A percentile compares a stretch with the other conserved stretches of the same genome.
phyloP scores from a whole-genome alignment of 2,113 vertebrate genomes.

The Piprites chloris region DNA sequence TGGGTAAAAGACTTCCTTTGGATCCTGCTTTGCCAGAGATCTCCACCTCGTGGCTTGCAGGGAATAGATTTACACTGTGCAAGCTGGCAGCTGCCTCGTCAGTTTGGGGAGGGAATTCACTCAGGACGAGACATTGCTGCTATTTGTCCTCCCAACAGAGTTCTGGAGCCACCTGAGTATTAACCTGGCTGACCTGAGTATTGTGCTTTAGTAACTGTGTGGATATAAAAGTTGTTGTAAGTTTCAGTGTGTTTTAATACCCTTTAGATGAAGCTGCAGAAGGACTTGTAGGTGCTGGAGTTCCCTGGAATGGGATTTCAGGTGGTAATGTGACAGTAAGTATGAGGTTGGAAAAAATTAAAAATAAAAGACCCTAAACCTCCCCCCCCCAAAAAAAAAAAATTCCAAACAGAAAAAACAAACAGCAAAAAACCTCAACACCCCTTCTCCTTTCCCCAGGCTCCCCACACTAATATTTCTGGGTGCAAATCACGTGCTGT shows the following conservation, averaged over 20 bases:
- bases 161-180: background rate
- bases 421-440: too few relatives aligned
- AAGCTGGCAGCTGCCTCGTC: background rate
- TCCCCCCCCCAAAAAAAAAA: background rate
- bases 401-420: background rate
- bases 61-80: conserved; percentile 16
- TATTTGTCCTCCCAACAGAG: background rate
- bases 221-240: background rate
- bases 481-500: background rate
- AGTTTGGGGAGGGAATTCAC: background rate
- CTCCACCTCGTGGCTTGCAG: conserved; percentile 66
- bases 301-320: background rate
- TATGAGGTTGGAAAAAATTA: background rate
- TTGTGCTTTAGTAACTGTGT: background rate
- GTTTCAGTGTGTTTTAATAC: background rate
- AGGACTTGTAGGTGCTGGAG: background rate
- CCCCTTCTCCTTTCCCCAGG: background rate
- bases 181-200: background rate
- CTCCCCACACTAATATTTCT: background rate
- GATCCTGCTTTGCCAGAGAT: conserved; percentile 66
- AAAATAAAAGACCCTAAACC: fast-evolving
- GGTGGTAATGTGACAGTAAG: background rate
- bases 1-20: conserved; percentile 63
- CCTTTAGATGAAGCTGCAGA: background rate
- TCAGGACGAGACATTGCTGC: background rate